Conservation (phyloP, 2,113 vertebrate species). For the Poecile atricapillus region DNA sequence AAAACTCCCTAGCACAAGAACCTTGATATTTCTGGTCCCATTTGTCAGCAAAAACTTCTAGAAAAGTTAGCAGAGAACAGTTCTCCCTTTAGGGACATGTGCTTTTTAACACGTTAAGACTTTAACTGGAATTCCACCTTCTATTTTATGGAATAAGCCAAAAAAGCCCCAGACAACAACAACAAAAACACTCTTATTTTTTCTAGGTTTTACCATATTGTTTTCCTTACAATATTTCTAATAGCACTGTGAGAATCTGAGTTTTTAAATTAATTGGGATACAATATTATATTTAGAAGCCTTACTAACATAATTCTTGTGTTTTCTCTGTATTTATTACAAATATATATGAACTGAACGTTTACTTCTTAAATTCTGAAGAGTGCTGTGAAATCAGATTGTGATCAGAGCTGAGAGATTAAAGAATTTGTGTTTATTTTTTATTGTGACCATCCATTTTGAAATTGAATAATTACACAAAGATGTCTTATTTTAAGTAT, state of each 20-base stretch:
- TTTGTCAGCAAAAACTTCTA: not conserved
- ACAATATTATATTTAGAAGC: not conserved
- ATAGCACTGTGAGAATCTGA: not conserved
- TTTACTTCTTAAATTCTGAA: not conserved
- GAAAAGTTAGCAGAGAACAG: not conserved
- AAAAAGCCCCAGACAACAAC: not conserved
- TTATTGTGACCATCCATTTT: not conserved
- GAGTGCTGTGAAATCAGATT: not conserved
- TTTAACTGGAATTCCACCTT: not conserved
- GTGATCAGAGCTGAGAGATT: not conserved
- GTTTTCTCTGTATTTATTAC: not conserved
- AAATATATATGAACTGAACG: not conserved
- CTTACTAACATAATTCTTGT: not conserved
- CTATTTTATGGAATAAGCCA: not conserved
- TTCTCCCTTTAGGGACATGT: not conserved
- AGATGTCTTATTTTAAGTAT: not conserved
- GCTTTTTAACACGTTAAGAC: not conserved
- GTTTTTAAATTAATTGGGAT: not conserved
- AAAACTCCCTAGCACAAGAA: not conserved
- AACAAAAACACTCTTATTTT: not conserved
- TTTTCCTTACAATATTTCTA: not conserved
- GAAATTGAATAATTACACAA: not conserved
- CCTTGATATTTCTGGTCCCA: not conserved
- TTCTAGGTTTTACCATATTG: accelerated
- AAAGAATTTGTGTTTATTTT: not conserved